Base-by-base conservation (phyloP, 1,140 invertebrate genomes). In the Sminthurides bifidus region DNA sequence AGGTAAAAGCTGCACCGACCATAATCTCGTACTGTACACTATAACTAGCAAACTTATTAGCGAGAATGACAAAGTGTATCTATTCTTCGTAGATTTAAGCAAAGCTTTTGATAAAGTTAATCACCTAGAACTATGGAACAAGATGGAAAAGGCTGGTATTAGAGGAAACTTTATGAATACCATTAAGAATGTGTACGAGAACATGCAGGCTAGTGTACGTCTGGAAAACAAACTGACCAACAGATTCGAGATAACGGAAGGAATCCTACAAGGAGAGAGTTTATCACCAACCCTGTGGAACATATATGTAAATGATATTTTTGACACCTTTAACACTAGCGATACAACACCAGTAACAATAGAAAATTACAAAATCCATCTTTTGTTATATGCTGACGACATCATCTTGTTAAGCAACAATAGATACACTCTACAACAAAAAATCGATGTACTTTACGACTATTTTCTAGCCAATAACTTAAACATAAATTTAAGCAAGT, bases 241-340 rank as follows among this genome's bases (percentile, higher is more conserved):
- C 24, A 12, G n/a, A 26, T 33, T 40, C 29, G 31, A 17, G 37
- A 59, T 66, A 0, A 52, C 52, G 0, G 45, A 54, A 14, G 61
- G 59, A 1, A 60, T 65, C 0, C 48, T 67, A 10, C 63, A 67
- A 30, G 65, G 66, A 5, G 65, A 67, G 35, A 60, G 38, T 12
- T 40, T 67, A 1, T 61, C 56, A 17, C 58, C 64, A 8, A 19
- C 58, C 10, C 23, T 65, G 2, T 67, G 64, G 43, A 58, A 53
- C 2, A 41, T 67, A 12, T 67, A 46, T 37, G 12, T 66, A 27
- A 33, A 44, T 10, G 61, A 66, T 26, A 30, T 66, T 15, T 56
- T 56, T 2, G 21, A 17, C 8, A 14, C 41, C 3, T 1, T 53
- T 0, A 5, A 19, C 1, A 15, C 2, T 8, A n/a, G 31, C 24